Conservation (phyloP, 2,797 vertebrate species). For the Cetoscarus ocellatus region DNA sequence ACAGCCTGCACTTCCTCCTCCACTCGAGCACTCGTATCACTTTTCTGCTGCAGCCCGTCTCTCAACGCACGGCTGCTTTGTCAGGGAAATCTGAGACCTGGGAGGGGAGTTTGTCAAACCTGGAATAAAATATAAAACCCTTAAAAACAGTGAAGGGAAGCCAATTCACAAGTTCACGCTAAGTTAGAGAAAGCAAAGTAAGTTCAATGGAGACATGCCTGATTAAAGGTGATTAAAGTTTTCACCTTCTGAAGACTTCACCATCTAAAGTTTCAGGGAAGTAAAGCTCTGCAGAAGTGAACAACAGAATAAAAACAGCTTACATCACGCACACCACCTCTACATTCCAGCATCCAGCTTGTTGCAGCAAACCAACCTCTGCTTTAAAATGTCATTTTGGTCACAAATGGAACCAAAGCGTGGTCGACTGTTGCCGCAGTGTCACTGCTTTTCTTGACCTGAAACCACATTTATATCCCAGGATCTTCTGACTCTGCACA, state of each 20-base stretch:
- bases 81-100: conserved; percentile 57
- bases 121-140: conserved; percentile 7
- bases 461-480: conserved; percentile 21
- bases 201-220: background rate
- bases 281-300: background rate
- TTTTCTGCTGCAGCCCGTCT: conserved; percentile 39
- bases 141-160: background rate
- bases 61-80: conserved; percentile 47
- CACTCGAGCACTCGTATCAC: conserved; percentile 36
- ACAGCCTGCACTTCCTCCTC: conserved; percentile 47
- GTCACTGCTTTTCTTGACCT: conserved; percentile 15
- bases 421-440: background rate
- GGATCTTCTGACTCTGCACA: conserved; percentile 10
- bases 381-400: conserved; percentile 2
- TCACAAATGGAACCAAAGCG: background rate
- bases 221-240: too few species aligned
- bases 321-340: background rate
- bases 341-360: background rate
- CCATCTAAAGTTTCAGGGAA: conserved; percentile 1
- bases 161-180: conserved; percentile 1
- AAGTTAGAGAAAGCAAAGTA: background rate
- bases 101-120: conserved; percentile 16
- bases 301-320: background rate
- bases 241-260: background rate
- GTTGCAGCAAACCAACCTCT: background rate